Conservation (phyloP, 2,797 vertebrate species). For the Sebastiscus albofasciatus region DNA sequence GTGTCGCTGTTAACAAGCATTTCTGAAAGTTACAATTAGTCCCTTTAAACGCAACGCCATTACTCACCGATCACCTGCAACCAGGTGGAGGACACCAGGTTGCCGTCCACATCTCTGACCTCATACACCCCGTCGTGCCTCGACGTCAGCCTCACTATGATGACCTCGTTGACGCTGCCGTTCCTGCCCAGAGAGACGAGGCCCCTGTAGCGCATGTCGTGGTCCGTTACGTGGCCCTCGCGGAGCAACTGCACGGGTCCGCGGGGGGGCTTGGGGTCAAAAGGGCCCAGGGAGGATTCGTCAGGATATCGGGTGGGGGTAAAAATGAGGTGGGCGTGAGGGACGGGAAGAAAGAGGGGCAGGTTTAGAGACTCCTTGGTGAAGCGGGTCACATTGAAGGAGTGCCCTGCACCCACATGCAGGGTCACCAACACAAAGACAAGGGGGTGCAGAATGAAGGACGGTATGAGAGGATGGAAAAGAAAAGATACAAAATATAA, state of each 20-base stretch:
- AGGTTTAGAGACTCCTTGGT: constrained; percentile 77
- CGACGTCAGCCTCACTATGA: constrained; percentile 66
- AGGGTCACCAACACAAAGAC: constrained; percentile 25
- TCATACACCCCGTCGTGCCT: constrained; percentile 76
- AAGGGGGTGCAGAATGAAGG: constrained; percentile 6
- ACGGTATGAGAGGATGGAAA: constrained; percentile 3
- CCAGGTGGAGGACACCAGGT: constrained; percentile 77
- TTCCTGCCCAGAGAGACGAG: constrained; percentile 69
- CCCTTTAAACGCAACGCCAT: not conserved
- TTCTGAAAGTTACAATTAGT: too few relatives aligned
- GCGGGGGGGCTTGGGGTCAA: constrained; percentile 64
- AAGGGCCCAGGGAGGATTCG: constrained; percentile 63
- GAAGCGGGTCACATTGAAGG: constrained; percentile 75
- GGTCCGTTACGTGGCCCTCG: constrained; percentile 64
- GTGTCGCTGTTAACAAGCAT: too few relatives aligned
- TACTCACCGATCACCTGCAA: constrained; percentile 76
- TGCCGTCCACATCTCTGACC: constrained; percentile 71
- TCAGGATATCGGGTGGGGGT: constrained; percentile 60
- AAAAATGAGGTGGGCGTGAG: constrained; percentile 75
- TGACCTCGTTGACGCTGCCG: constrained; percentile 56
- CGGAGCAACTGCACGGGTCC: constrained; percentile 72
- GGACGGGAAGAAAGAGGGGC: constrained; percentile 76
- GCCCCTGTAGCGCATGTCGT: constrained; percentile 68
- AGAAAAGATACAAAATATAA: constrained; percentile 36
- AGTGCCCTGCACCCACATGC: constrained; percentile 61